Evolutionary conservation across 2,888 invertebrate genomes (phyloP), one percentile per base, ranked within the genome.

Genomic region (Aleiodes alternator): DNA sequence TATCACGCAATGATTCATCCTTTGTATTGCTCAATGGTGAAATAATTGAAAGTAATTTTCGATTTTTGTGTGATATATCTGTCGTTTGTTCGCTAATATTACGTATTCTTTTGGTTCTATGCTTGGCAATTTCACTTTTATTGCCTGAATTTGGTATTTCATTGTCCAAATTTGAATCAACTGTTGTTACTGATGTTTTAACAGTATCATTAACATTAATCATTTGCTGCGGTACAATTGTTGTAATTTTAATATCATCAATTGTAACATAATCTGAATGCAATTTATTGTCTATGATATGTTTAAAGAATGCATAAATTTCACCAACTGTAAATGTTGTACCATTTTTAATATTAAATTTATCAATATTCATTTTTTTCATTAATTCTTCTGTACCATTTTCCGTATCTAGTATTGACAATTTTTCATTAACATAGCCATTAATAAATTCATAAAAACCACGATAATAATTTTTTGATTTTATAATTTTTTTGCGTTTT

Each of bases 231-330:
- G 14, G 5, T 0, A n/a, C 53, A 11, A 74, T 29, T 29, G 70
- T 38, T 12, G 78, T 75, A 11, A 77, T n/a, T 59, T 78, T 75
- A n/a, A 73, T 68, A 1, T 68, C 69, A 31, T 75, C 75, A 12
- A 72, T 64, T 14, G 48, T 69, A 53, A 43, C 59, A n/a, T 76
- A 73, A 9, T 50, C 76, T 7, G 69, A 55, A 76, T 89, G 88
- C 77, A 89, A 79, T 82, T 86, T 87, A 80, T 86, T 84, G 70
- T 89, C 89, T 84, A 89, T 89, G 89, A 89, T 89, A 89, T 89
- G 89, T 88, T 87, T 89, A 82, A 89, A 88, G 82, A 89, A 88
- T 64, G 88, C 87, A 82, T 89, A 89, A 80, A 89, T 87, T 80
- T 89, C 87, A 73, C 85, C 86, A 0, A 88, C 84, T n/a, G 87